Conservation (phyloP, 2,113 vertebrate species). For the Alaudala cheleensis region DNA sequence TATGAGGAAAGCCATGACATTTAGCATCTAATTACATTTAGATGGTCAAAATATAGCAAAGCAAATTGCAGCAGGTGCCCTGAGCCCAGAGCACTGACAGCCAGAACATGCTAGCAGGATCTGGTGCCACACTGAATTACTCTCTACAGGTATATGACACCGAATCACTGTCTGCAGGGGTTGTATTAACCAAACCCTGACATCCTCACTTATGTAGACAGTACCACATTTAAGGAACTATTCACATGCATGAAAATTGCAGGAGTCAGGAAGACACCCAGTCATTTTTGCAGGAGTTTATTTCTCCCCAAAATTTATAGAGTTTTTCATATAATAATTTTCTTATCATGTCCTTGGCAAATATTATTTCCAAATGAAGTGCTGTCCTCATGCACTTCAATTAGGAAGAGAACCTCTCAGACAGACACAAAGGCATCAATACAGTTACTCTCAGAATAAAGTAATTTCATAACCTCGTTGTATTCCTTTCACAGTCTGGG, state of each 20-base stretch:
- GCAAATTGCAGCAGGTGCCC: background rate
- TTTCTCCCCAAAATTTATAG: background rate
- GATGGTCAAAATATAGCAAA: conserved; percentile 1
- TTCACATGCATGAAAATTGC: background rate
- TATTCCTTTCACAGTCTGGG: background rate
- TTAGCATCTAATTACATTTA: background rate
- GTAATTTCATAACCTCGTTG: background rate
- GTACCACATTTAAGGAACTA: background rate
- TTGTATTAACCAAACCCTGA: background rate
- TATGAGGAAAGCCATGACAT: background rate
- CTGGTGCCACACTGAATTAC: background rate
- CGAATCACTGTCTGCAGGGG: background rate
- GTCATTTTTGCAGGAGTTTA: background rate
- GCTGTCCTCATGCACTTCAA: background rate
- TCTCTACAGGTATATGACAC: background rate
- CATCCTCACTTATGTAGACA: background rate
- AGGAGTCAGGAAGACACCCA: background rate
- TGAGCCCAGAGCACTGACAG: background rate
- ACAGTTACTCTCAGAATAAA: background rate
- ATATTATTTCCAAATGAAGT: background rate
- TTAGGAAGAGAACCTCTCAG: background rate
- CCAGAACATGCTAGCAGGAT: background rate
- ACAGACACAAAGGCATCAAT: background rate
- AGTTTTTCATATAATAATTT: background rate
- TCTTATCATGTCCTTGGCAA: background rate